These are phyloP conservation scores for Tetragonisca angustula DNA, from an alignment of 2,888 invertebrate genomes.

Conservation along the genomic window DNA sequence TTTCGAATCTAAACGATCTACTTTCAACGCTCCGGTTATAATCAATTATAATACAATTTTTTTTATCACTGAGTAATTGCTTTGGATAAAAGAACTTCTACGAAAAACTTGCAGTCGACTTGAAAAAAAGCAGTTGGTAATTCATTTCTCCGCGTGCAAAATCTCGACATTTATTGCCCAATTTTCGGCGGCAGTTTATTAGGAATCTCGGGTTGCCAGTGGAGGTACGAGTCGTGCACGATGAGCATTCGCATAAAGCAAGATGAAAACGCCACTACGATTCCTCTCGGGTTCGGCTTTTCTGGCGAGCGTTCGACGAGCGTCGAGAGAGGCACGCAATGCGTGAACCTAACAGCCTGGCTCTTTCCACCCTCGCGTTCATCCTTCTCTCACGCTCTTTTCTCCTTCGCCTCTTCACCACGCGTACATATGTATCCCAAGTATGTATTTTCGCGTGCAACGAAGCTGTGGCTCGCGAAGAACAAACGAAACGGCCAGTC, in stretches of 20 bases:
- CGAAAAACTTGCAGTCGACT: background rate
- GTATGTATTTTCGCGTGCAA: conserved; percentile 54
- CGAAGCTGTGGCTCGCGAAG: conserved; percentile 29
- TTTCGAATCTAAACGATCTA: no score
- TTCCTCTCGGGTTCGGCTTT: conserved; percentile 52
- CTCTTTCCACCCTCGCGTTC: conserved; percentile 45
- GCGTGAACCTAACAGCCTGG: conserved; percentile 53
- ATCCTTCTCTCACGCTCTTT: conserved; percentile 40
- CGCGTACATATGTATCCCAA: background rate
- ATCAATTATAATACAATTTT: background rate
- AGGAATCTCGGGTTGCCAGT: conserved; percentile 50
- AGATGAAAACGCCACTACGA: conserved; percentile 56
- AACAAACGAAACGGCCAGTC: background rate
- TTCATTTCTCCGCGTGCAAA: conserved; percentile 45
- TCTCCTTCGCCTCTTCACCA: conserved; percentile 21
- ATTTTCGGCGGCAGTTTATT: conserved; percentile 53
- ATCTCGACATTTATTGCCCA: conserved; percentile 35
- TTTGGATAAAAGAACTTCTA: background rate
- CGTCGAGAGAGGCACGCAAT: conserved; percentile 54
- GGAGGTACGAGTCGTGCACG: conserved; percentile 41
- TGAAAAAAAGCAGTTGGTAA: conserved; percentile 20
- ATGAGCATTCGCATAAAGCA: conserved; percentile 47
- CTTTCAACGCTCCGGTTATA: no score
- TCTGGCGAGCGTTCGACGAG: conserved; percentile 46
- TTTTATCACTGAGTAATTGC: background rate